A percentile compares a stretch with the other conserved stretches of the same genome.
These are phyloP conservation scores for Epirrhoe tristata DNA, from an alignment of 2,888 invertebrate species.

Conservation along the genomic window DNA sequence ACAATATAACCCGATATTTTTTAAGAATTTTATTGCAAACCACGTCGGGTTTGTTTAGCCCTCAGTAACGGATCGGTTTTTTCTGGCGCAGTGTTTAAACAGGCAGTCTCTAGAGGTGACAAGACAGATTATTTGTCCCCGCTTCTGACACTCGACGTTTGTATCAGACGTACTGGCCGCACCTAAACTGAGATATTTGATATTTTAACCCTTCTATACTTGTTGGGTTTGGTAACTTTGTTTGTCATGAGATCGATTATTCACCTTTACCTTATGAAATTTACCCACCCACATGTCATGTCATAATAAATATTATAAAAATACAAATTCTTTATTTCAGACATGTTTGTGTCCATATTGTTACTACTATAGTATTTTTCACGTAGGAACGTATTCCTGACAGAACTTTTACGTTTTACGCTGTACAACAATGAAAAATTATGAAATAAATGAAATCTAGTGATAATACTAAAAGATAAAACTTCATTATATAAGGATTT, in stretches of 20 bases:
- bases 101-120: slow-evolving; percentile 38
- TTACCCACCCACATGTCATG: no score
- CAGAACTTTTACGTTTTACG: no score
- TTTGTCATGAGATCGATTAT: neutral
- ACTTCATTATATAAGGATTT: no score
- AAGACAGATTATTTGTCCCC: slow-evolving; percentile 39
- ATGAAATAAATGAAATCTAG: no score
- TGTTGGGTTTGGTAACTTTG: neutral
- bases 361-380: no score
- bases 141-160: slow-evolving; percentile 28
- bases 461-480: no score
- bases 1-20: slow-evolving; percentile 18
- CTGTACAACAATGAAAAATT: no score
- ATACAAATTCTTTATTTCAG: no score
- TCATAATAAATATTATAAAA: no score
- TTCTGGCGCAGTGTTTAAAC: slow-evolving; percentile 35
- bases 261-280: neutral
- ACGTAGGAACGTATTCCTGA: no score
- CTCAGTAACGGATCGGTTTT: slow-evolving; percentile 27
- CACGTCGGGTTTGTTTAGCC: slow-evolving; percentile 23
- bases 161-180: slow-evolving; percentile 3
- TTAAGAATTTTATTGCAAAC: slow-evolving; percentile 24
- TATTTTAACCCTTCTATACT: slow-evolving; percentile 10
- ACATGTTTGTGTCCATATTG: no score
- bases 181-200: slow-evolving; percentile 10